These are phyloP conservation scores for Melanogrammus aeglefinus DNA, from an alignment of 2,797 vertebrate species.

Conservation along the genomic window DNA sequence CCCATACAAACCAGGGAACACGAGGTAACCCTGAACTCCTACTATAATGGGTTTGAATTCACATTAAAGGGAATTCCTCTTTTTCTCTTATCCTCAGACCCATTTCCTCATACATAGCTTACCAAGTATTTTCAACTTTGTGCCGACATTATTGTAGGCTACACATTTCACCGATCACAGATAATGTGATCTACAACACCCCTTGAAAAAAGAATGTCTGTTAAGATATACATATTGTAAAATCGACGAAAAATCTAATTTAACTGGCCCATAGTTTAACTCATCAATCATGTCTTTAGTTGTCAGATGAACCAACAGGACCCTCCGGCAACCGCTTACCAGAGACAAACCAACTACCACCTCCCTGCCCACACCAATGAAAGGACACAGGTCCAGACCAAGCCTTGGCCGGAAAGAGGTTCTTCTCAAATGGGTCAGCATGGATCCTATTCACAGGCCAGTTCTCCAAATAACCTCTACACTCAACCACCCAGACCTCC, in stretches of 20 bases:
- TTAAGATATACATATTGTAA: background rate
- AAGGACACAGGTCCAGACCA: slow-evolving; percentile 39
- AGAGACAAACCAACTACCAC: slow-evolving; percentile 43
- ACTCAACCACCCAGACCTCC: slow-evolving; percentile 47
- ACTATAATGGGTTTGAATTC: background rate
- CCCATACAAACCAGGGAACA: slow-evolving; percentile 61
- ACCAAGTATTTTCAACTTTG: background rate
- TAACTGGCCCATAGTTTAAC: background rate
- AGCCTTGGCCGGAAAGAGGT: slow-evolving; percentile 27
- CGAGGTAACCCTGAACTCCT: slow-evolving; percentile 46
- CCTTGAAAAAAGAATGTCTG: background rate
- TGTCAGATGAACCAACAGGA: slow-evolving; percentile 35
- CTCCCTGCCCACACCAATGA: slow-evolving; percentile 17
- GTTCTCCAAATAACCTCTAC: slow-evolving; percentile 35
- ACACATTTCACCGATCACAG: background rate
- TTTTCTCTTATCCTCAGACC: background rate
- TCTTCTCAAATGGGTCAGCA: slow-evolving; percentile 53
- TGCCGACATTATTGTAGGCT: background rate
- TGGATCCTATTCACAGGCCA: slow-evolving; percentile 34
- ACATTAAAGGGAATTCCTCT: background rate
- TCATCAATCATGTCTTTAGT: slow-evolving; percentile 47
- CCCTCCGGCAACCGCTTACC: slow-evolving; percentile 19
- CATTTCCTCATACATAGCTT: background rate
- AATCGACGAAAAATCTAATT: background rate
- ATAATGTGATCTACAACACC: background rate